phyloP scores from a whole-genome alignment of 1,140 invertebrate species.

The Helicoverpa armigera region DNA sequence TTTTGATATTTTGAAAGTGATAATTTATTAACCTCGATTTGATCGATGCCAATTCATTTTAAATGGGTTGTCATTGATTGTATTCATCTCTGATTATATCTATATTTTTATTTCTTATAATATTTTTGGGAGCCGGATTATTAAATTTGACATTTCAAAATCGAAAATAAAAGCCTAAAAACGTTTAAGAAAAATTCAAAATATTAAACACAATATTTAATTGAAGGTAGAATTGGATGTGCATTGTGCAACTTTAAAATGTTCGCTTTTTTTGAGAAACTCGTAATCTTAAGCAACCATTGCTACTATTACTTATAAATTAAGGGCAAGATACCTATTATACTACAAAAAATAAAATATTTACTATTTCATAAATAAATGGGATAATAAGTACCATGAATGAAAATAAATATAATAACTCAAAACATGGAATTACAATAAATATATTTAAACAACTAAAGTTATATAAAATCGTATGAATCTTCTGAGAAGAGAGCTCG shows the following conservation, averaged over 20 bases:
- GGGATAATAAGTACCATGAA: slow-evolving; percentile 10
- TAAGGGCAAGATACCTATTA: too few species aligned
- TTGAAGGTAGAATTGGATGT: neutral
- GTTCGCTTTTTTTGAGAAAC: neutral
- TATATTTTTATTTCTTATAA: neutral
- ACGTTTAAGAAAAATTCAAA: neutral
- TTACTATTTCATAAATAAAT: neutral
- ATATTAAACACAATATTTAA: neutral
- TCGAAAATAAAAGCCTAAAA: neutral
- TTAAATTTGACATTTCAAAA: neutral
- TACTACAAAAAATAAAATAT: neutral
- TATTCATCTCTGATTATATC: neutral
- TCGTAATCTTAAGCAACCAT: too few species aligned
- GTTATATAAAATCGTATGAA: slow-evolving; percentile 76
- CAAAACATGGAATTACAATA: slow-evolving; percentile 41
- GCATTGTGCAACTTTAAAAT: neutral
- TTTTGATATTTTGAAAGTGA: too few species aligned
- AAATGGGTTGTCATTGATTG: too few species aligned
- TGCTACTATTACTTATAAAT: too few species aligned
- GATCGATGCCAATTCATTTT: too few species aligned
- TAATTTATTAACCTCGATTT: too few species aligned
- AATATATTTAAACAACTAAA: slow-evolving; percentile 55
- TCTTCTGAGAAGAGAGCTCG: slow-evolving; percentile 63
- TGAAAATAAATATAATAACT: slow-evolving; percentile 27
- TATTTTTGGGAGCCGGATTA: neutral